A percentile compares a stretch with the other conserved stretches of the same genome.
phyloP scores from a whole-genome alignment of 2,888 invertebrate species.

The Cecidostiba fungosa region DNA sequence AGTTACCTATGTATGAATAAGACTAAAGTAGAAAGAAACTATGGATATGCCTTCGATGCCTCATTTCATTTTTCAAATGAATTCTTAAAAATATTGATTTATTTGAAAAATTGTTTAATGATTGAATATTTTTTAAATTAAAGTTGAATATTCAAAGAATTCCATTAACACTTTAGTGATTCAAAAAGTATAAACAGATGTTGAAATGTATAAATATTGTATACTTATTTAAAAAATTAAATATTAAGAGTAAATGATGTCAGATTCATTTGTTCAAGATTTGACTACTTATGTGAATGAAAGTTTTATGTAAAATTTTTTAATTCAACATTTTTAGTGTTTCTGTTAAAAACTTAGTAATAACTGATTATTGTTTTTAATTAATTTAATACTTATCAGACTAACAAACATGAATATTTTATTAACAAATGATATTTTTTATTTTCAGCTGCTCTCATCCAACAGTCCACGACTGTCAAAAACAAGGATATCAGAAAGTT shows the following conservation, averaged over 20 bases:
- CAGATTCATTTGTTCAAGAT: no score
- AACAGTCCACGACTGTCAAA: conserved; percentile 99
- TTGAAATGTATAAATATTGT: no score
- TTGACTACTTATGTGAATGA: no score
- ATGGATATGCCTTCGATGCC: background rate
- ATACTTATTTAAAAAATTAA: no score
- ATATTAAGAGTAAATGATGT: no score
- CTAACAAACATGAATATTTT: background rate
- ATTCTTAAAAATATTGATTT: background rate
- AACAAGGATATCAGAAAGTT: conserved; percentile 99
- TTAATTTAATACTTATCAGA: background rate
- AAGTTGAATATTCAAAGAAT: no score
- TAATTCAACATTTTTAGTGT: background rate
- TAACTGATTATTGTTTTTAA: background rate
- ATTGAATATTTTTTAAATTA: no score
- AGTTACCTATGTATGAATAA: background rate
- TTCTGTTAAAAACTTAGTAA: no score
- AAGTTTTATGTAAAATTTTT: background rate
- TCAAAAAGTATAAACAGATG: no score
- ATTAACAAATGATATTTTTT: conserved; percentile 33
- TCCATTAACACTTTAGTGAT: no score
- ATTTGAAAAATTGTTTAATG: no score
- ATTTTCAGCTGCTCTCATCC: conserved; percentile 95
- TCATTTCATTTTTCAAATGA: background rate
- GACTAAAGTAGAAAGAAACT: background rate